These are phyloP conservation scores for Ips nitidus DNA, from an alignment of 1,140 invertebrate genomes.

Conservation along the genomic window DNA sequence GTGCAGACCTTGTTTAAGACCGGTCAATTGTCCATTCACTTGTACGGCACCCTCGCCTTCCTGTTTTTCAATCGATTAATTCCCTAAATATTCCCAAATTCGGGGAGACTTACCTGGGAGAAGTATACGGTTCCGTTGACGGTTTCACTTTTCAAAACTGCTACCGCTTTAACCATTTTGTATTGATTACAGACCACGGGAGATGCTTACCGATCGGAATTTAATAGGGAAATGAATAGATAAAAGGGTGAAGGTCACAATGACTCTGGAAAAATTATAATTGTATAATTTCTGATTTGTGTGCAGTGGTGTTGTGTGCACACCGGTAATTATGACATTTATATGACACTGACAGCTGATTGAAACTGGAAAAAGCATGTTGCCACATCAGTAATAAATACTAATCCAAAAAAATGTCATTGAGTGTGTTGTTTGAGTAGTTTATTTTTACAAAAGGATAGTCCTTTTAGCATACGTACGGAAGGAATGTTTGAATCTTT, in stretches of 20 bases:
- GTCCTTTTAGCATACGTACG: no score
- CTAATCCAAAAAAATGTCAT: no score
- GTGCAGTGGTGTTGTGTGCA: no score
- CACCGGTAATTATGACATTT: no score
- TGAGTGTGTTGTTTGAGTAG: no score
- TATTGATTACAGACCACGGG: not conserved
- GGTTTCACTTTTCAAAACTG: slow-evolving; percentile 77
- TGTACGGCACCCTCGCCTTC: slow-evolving; percentile 58
- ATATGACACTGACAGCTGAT: no score
- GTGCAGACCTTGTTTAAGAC: slow-evolving; percentile 70
- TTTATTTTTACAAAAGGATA: no score
- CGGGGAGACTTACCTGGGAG: slow-evolving; percentile 61
- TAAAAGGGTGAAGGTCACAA: not conserved
- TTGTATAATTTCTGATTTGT: slow-evolving; percentile 4
- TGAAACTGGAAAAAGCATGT: no score
- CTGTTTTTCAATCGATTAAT: slow-evolving; percentile 45
- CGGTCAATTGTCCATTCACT: slow-evolving; percentile 71
- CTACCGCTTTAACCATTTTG: slow-evolving; percentile 71
- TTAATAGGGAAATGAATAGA: not conserved
- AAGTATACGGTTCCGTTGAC: slow-evolving; percentile 80
- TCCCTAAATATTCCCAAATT: not conserved
- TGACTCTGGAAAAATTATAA: slow-evolving; percentile 4
- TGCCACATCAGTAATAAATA: no score
- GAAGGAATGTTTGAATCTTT: no score
- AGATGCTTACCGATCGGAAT: not conserved